A percentile compares a stretch with the other conserved stretches of the same genome.
Evolutionary conservation across 2,113 vertebrate species (phyloP).

Genomic region (Malaclemys terrapin): DNA sequence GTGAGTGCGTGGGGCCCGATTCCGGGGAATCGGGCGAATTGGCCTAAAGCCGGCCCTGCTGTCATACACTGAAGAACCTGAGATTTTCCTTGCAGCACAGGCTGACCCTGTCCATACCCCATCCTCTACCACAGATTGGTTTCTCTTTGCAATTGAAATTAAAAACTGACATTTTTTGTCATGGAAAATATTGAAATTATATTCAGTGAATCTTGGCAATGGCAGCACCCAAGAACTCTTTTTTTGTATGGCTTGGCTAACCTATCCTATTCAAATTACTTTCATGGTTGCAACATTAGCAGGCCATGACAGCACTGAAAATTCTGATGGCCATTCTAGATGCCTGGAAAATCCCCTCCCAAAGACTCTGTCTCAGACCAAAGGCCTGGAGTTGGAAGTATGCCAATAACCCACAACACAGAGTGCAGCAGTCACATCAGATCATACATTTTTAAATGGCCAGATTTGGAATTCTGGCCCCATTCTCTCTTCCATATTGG

Average conservation of each 20-base stretch:
- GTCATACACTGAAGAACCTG: neutral
- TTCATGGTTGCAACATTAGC: neutral
- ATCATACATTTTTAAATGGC: neutral
- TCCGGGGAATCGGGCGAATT: too few species aligned
- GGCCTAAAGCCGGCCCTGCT: neutral
- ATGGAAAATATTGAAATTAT: neutral
- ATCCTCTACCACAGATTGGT: neutral
- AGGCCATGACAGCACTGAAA: neutral
- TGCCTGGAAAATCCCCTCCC: neutral
- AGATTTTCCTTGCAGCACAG: neutral
- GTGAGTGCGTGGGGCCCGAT: too few species aligned
- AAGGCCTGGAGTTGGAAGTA: neutral
- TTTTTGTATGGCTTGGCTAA: neutral
- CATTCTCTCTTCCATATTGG: neutral
- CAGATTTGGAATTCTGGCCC: neutral
- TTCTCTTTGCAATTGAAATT: neutral
- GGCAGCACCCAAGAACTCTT: neutral
- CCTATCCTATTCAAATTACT: neutral
- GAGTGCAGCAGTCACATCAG: neutral
- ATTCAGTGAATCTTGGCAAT: neutral
- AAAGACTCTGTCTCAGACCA: neutral
- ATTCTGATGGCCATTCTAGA: neutral
- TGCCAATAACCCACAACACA: neutral
- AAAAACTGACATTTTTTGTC: neutral
- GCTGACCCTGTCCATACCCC: neutral